phyloP scores from a whole-genome alignment of 2,113 vertebrate genomes.

The Nothobranchius kuhntae region DNA sequence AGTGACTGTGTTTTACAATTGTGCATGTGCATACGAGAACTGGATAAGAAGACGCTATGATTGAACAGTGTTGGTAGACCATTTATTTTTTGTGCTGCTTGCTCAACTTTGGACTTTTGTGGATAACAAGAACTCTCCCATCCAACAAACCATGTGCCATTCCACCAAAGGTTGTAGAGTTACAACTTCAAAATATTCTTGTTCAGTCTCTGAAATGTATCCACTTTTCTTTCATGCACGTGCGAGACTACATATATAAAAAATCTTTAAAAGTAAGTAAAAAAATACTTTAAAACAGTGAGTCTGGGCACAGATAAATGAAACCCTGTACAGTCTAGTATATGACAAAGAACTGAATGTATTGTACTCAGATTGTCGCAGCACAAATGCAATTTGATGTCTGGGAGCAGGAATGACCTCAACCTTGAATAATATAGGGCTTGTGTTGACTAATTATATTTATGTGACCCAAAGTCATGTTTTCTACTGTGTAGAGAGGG shows the following conservation, averaged over 20 bases:
- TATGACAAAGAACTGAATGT: conserved; percentile 68
- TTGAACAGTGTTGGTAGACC: conserved; percentile 6
- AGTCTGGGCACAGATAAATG: conserved; percentile 6
- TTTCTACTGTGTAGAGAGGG: conserved; percentile 70
- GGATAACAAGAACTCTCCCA: conserved; percentile 41
- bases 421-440: conserved; percentile 27
- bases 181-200: conserved; percentile 26
- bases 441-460: conserved; percentile 14
- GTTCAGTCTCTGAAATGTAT: conserved; percentile 1
- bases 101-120: conserved; percentile 35
- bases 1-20: conserved; percentile 14
- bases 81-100: conserved; percentile 41
- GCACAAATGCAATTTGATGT: conserved; percentile 48
- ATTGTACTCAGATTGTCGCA: conserved; percentile 61
- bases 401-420: conserved; percentile 36
- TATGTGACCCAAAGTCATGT: conserved; percentile 24
- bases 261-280: too few relatives aligned
- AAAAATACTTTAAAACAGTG: conserved; percentile 8
- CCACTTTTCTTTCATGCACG: conserved; percentile 38
- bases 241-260: conserved; percentile 7
- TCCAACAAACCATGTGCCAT: conserved; percentile 47
- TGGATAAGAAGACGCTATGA: conserved; percentile 19
- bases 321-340: conserved; percentile 36
- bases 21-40: conserved; percentile 49
- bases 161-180: conserved; percentile 28